These are phyloP conservation scores for Raphicerus campestris DNA, from an alignment of 2,113 vertebrate genomes.

Conservation along the genomic window DNA sequence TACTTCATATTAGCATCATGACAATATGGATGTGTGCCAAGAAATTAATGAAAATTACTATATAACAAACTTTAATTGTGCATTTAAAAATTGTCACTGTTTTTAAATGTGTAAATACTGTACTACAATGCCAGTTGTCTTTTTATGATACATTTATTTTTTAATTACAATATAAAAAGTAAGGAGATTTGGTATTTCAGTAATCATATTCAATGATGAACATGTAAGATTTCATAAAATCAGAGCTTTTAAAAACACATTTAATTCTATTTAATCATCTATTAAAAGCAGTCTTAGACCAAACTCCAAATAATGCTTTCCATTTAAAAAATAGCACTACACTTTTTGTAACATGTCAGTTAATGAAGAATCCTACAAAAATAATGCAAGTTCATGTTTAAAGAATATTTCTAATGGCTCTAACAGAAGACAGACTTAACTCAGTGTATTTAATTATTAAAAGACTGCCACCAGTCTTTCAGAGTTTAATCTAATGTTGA, in stretches of 20 bases:
- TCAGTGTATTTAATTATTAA: slow-evolving; percentile 58
- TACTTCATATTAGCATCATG: slow-evolving; percentile 56
- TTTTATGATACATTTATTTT: neutral
- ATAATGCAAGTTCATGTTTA: slow-evolving; percentile 32
- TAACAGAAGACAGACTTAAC: slow-evolving; percentile 5
- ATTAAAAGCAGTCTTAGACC: slow-evolving; percentile 35
- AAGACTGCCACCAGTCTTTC: slow-evolving; percentile 40
- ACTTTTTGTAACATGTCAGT: neutral
- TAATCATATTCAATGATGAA: slow-evolving; percentile 13
- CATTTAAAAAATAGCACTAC: slow-evolving; percentile 24
- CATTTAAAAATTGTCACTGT: slow-evolving; percentile 22
- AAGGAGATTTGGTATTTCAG: neutral
- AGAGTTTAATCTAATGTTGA: slow-evolving; percentile 38
- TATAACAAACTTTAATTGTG: slow-evolving; percentile 43
- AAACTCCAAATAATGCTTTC: slow-evolving; percentile 34
- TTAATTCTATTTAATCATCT: neutral
- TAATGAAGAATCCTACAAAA: slow-evolving; percentile 45
- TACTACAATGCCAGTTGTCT: neutral
- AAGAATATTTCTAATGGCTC: slow-evolving; percentile 29
- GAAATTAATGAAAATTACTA: slow-evolving; percentile 56
- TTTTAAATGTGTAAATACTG: slow-evolving; percentile 14
- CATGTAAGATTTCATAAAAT: slow-evolving; percentile 17
- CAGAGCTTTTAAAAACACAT: neutral
- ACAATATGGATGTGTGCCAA: neutral
- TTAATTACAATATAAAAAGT: slow-evolving; percentile 25